Base-by-base conservation (phyloP, 2,113 vertebrate genomes). In the Calonectris borealis region DNA sequence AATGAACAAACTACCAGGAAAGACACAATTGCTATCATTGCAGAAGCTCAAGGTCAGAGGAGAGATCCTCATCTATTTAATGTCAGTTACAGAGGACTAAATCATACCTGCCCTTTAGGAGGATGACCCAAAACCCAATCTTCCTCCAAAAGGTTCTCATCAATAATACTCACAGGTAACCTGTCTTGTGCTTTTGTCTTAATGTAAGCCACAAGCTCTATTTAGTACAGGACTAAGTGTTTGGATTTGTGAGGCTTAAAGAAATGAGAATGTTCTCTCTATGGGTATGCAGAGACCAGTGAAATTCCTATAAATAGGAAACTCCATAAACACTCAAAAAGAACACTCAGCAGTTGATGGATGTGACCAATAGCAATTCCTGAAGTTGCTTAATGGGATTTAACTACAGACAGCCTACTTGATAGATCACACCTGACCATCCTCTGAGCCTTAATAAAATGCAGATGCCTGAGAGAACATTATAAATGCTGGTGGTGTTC, bases 381-480 rank as follows among this genome's bases (percentile, higher is more conserved):
- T 80, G 34, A 80, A 77, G 11, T 57, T 62, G 21, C n/a, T 85
- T 95, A 61, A 79, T 64, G 29, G 11, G 14, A 2, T 84, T 96
- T 87, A 79, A 84, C 20, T 77, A 60, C 11, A 19, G 52, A 32
- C 29, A 84, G 38, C 29, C 66, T 84, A 9, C n/a, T 87, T 86
- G 58, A 90, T n/a, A 85, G 40, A 80, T 46, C 49, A 91, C 70
- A 85, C 26, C 44, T 87, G 70, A 57, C 32, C 77, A 68, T 76
- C 70, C 44, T 73, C 91, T 81, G 55, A 86, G 29, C 44, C 62
- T 83, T 82, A 69, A 82, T 55, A 68, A 88, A 82, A 79, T 64
- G 52, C 31, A 82, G 38, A 12, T 72, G 38, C 6, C 65, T 84
- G 24, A 5, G 18, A 93, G 9, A 55, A 16, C 2, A 7, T 42